Evolutionary conservation across 92 coral and sea anemone genomes (phyloP), one percentile per base, ranked within the genome.

Genomic region (Virgularia gustaviana): DNA sequence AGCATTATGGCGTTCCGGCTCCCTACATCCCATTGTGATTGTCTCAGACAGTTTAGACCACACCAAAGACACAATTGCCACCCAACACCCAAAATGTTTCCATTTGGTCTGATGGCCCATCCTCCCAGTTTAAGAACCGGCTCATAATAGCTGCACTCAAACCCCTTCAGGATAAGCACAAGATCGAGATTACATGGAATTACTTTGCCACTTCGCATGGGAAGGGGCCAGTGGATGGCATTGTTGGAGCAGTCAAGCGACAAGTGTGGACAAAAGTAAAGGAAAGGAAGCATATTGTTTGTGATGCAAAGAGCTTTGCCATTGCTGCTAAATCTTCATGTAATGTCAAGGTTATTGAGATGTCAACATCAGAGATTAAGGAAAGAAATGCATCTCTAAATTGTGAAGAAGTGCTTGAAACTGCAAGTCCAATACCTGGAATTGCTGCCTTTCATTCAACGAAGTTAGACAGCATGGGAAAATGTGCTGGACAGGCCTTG

Each of bases 101-200:
- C 43, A 60, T 53, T 49, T 76, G 81, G 81, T 77, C 81, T 52
- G 81, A 77, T 77, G 81, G 81, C 71, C 75, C 81, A 63, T 64
- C 75, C 29, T 77, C 81, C 25, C 81, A 77, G 81, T 77, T 77
- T 37, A 77, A 77, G 60, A 77, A 77, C 81, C 70, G 59, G 22
- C 65, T 77, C 65, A 77, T 77, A 47, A 60, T 71, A 49, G 67
- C 81, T 63, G 63, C 71, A 12, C 70, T 64, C 32, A 77, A 12
- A 60, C 39, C 81, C 58, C 81, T 77, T 60, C 56, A 77, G 65
- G 75, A 65, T 41, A 77, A 64, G 71, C 75, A 77, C 61, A 70
- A 77, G 23, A 49, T 76, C 74, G 32, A 76, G 73, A 76, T 76
- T 47, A 76, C 57, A 61, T 76, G 81, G 64, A 76, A 63, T 51